Conservation (phyloP, 2,888 invertebrate species). For the Troilus luridus region DNA sequence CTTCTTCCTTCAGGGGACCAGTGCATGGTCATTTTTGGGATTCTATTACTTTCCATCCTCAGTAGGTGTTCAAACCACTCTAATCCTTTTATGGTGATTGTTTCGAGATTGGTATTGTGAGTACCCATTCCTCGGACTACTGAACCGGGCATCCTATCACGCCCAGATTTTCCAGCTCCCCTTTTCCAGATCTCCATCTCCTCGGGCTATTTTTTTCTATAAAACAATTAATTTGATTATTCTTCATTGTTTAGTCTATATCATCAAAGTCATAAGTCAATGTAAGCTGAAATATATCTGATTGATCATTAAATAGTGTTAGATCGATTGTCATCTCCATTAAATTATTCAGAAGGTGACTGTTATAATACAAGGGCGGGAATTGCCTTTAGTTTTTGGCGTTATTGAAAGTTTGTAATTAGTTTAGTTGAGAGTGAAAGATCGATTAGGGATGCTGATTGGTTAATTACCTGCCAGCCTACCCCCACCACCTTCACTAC, state of each 20-base stretch:
- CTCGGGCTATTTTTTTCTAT: too few relatives aligned
- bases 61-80: too few relatives aligned
- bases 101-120: too few relatives aligned
- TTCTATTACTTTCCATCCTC: too few relatives aligned
- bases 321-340: not conserved
- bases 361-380: not conserved
- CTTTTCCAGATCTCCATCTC: too few relatives aligned
- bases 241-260: not conserved
- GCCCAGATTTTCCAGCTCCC: too few relatives aligned
- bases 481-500: not conserved
- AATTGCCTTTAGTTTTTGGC: conserved; percentile 34
- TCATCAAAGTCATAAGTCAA: not conserved
- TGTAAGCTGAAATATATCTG: not conserved
- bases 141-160: too few relatives aligned
- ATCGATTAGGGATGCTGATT: conserved; percentile 42
- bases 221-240: too few relatives aligned
- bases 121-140: too few relatives aligned
- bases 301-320: not conserved
- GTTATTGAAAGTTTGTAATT: conserved; percentile 35
- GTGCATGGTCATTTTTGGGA: too few relatives aligned
- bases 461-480: conserved; percentile 25
- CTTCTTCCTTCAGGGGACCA: too few relatives aligned
- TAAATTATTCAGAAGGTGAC: not conserved
- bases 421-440: conserved; percentile 26
- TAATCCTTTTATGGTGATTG: too few relatives aligned